Evolutionary conservation across 2,888 invertebrate species (phyloP).

Genomic region (Drosophila bunnanda): DNA sequence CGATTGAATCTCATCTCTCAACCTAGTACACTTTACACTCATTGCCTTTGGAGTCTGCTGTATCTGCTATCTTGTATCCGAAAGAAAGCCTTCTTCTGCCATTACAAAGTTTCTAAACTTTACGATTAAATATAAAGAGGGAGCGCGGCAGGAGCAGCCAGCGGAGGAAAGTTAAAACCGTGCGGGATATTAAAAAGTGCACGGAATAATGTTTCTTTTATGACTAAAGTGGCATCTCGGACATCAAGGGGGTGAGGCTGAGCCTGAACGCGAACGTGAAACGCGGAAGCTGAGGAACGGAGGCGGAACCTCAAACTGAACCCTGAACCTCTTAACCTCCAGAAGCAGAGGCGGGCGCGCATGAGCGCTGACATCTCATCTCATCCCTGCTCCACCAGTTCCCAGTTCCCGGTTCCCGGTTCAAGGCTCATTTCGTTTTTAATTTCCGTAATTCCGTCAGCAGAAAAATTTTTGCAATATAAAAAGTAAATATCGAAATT

Average conservation of each 20-base stretch:
- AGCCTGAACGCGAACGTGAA: not conserved
- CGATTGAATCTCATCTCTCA: not conserved
- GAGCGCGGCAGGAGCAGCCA: slow-evolving; percentile 29
- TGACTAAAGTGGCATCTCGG: slow-evolving; percentile 76
- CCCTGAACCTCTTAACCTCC: slow-evolving; percentile 7
- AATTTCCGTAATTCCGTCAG: slow-evolving; percentile 85
- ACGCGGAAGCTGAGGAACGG: not conserved
- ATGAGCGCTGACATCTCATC: slow-evolving; percentile 57
- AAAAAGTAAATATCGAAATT: slow-evolving; percentile 85
- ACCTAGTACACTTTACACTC: not conserved
- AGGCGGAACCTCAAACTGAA: slow-evolving; percentile 57
- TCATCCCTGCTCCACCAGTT: slow-evolving; percentile 2
- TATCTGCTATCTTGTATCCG: not conserved
- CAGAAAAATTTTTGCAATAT: slow-evolving; percentile 85
- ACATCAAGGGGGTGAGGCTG: slow-evolving; percentile 40
- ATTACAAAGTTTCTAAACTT: slow-evolving; percentile 84
- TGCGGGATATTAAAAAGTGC: slow-evolving; percentile 84
- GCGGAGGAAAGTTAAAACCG: slow-evolving; percentile 78
- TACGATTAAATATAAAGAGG: slow-evolving; percentile 81
- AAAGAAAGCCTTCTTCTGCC: slow-evolving; percentile 31
- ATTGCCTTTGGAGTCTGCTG: not conserved
- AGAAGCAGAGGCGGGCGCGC: slow-evolving; percentile 59
- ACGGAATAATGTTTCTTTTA: slow-evolving; percentile 77
- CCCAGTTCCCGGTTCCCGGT: slow-evolving; percentile 50
- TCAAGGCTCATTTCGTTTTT: slow-evolving; percentile 83